Evolutionary conservation across 2,113 vertebrate species (phyloP), one percentile per base, ranked within the genome.

Genomic region (Octodon degus): DNA sequence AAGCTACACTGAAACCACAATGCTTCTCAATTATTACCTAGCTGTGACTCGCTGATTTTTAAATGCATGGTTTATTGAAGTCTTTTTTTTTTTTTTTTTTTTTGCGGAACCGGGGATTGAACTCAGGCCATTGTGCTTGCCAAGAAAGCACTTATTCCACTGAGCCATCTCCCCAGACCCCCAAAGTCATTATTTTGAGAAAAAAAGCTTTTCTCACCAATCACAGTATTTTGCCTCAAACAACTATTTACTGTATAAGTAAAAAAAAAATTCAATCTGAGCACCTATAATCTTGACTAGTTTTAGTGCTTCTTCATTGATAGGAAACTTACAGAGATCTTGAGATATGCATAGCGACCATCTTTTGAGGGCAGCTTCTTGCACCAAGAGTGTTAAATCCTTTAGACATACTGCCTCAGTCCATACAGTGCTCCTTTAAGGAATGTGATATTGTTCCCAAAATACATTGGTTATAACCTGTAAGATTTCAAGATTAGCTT

Each of bases 191-290:
- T 86, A n/a, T 86, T 82, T 81, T 88, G 13, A 40, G 37, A 62
- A 43, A 7, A 79, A 84, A 55, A 7, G 13, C 43, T 74, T 81
- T 89, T 82, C 14, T 17, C 76, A 81, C n/a, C 20, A 22, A 17
- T 76, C 63, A n/a, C 22, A 70, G 13, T 53, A 19, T 84, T 94
- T 93, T 83, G 22, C 37, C 27, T 84, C 53, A 91, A 79, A 60
- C 10, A 91, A 24, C 53, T 80, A 24, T 93, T 79, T 89, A 34
- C 58, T 93, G 20, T 86, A 68, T 86, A 53, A 70, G 11, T 70
- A 72, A 70, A 58, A 74, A 89, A 84, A 92, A 90, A 47, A 27
- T 82, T 82, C 40, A 12, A 50, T 93, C 90, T 81, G 58, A 79
- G 79, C 37, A 68, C 7, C 77, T 34, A 12, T n/a, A 70, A 24